Conservation (phyloP, 1,140 invertebrate species). For the Ruditapes philippinarum region DNA sequence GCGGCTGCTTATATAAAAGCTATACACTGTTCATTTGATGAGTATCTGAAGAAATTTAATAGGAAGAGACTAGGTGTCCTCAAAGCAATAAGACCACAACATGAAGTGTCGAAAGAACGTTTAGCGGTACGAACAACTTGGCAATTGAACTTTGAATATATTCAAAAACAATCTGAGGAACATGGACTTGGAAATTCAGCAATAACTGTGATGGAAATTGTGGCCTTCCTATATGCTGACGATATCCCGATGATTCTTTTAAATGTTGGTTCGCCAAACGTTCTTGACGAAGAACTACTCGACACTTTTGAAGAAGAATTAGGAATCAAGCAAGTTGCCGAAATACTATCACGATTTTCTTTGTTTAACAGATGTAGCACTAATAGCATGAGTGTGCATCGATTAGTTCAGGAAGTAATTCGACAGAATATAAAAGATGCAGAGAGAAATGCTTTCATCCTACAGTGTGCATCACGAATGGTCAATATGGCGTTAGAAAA, state of each 20-base stretch:
- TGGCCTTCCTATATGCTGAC: conserved; percentile 31
- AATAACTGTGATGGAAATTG: conserved; percentile 35
- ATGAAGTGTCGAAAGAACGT: neutral
- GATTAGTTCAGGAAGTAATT: conserved; percentile 14
- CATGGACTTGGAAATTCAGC: conserved; percentile 1
- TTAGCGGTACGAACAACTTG: conserved; percentile 55
- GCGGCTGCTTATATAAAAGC: conserved; percentile 60
- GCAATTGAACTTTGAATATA: conserved; percentile 61
- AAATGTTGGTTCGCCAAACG: neutral
- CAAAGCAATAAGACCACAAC: neutral
- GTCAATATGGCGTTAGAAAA: conserved; percentile 36
- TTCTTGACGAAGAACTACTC: neutral
- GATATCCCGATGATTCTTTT: conserved; percentile 18
- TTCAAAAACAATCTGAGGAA: conserved; percentile 3
- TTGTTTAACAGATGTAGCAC: neutral
- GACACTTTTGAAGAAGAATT: neutral
- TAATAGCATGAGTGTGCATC: neutral
- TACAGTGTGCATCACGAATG: conserved; percentile 53
- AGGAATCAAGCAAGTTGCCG: neutral
- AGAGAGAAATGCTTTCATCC: neutral
- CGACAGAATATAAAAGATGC: conserved; percentile 32
- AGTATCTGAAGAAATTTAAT: conserved; percentile 52
- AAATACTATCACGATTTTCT: neutral
- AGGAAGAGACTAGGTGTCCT: neutral
- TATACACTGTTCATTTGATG: conserved; percentile 3